phyloP scores from a whole-genome alignment of 2,797 vertebrate species.

The Euthynnus affinis region DNA sequence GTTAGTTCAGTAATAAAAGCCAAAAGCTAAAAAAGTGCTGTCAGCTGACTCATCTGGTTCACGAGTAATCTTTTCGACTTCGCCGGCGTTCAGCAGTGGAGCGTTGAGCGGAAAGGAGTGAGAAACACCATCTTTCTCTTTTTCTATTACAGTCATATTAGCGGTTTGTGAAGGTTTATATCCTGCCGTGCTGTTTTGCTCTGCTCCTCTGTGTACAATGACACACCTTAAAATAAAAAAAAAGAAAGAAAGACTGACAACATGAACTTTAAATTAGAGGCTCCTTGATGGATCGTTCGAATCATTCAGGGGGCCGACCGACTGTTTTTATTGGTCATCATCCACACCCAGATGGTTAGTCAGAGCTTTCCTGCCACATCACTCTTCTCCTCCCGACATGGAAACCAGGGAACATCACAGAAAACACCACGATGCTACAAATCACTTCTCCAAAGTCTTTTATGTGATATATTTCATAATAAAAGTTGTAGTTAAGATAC shows the following conservation, averaged over 20 bases:
- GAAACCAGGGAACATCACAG: slow-evolving; percentile 1
- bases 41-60: too few species aligned
- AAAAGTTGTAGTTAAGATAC: not conserved
- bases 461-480: too few species aligned
- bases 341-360: slow-evolving; percentile 9
- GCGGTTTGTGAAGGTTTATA: not conserved
- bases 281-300: not conserved
- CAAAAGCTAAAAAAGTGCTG: too few species aligned
- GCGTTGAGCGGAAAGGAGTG: not conserved
- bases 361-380: slow-evolving; percentile 4
- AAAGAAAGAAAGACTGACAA: not conserved
- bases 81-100: not conserved
- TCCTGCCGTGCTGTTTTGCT: not conserved
- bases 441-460: not conserved
- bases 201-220: not conserved
- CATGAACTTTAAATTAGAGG: not conserved
- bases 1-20: not conserved
- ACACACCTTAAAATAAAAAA: too few species aligned
- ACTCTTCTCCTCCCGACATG: not conserved
- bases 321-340: slow-evolving; percentile 8
- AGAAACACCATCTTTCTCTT: not conserved
- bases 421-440: not conserved
- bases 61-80: not conserved
- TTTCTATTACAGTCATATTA: not conserved
- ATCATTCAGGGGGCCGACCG: not conserved